Evolutionary conservation across 2,113 vertebrate genomes (phyloP).

Genomic region (Passer domesticus): DNA sequence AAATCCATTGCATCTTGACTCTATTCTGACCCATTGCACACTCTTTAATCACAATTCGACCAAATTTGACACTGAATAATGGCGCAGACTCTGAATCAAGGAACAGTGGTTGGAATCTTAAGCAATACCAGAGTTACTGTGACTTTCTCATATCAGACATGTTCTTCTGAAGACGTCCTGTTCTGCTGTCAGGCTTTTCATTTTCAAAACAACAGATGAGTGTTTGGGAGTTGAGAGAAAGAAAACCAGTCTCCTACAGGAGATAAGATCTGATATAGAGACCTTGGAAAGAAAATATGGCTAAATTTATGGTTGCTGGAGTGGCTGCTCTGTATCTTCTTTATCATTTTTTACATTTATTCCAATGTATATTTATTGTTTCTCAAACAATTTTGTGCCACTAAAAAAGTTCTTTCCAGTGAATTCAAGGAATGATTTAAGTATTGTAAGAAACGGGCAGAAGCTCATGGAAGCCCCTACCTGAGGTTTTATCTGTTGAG

Average conservation of each 20-base stretch:
- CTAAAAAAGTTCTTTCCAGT: background rate
- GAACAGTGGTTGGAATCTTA: background rate
- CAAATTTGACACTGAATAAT: background rate
- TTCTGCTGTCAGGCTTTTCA: constrained; percentile 11
- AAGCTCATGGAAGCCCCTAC: background rate
- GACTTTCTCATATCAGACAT: background rate
- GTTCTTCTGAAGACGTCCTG: constrained; percentile 3
- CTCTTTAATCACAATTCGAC: background rate
- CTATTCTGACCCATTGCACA: background rate
- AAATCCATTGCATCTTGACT: background rate
- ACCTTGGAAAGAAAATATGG: constrained; percentile 23
- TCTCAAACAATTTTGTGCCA: constrained; percentile 15
- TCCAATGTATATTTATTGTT: constrained; percentile 51
- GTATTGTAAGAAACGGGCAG: background rate
- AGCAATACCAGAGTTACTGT: background rate
- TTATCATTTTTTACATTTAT: constrained; percentile 57
- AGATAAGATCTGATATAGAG: constrained; percentile 66
- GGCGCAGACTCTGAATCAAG: background rate
- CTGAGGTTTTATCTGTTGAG: background rate
- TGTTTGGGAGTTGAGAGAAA: constrained; percentile 10
- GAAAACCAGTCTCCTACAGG: background rate
- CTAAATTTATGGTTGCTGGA: constrained; percentile 61
- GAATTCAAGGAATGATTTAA: constrained; percentile 10
- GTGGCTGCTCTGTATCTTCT: constrained; percentile 53
- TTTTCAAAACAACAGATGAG: constrained; percentile 49